Evolutionary conservation across 2,113 vertebrate genomes (phyloP).

Genomic region (Etheostoma spectabile): DNA sequence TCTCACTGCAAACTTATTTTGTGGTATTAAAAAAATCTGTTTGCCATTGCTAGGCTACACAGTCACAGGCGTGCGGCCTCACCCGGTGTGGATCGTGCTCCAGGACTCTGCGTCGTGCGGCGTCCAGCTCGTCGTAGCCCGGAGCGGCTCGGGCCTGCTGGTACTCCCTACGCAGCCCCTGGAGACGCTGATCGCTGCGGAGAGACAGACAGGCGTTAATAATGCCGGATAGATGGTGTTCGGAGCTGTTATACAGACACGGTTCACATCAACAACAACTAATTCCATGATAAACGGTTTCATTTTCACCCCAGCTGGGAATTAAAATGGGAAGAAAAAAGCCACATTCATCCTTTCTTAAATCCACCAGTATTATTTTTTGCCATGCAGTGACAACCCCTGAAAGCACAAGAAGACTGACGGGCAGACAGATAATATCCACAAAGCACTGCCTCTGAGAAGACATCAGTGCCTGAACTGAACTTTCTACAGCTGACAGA

Average conservation of each 20-base stretch:
- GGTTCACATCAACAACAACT: neutral
- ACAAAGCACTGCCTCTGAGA: slow-evolving; percentile 49
- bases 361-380: slow-evolving; percentile 12
- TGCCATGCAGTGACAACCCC: slow-evolving; percentile 17
- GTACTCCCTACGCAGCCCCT: slow-evolving; percentile 69
- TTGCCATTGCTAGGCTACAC: neutral
- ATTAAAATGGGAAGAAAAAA: slow-evolving; percentile 10
- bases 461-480: slow-evolving; percentile 43
- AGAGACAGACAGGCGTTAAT: slow-evolving; percentile 15
- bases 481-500: slow-evolving; percentile 58
- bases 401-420: slow-evolving; percentile 52
- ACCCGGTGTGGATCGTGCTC: slow-evolving; percentile 78
- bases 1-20: neutral
- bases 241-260: neutral
- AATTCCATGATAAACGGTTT: neutral
- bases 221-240: accelerated
- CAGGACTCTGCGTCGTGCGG: slow-evolving; percentile 56
- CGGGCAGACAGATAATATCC: slow-evolving; percentile 50
- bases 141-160: slow-evolving; percentile 70
- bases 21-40: neutral
- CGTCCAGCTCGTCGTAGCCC: slow-evolving; percentile 75
- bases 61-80: slow-evolving; percentile 28
- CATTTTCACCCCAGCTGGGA: neutral
- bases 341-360: slow-evolving; percentile 31
- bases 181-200: slow-evolving; percentile 72